Base-by-base conservation (phyloP, 2,888 invertebrate species). In the Amblyteles armatorius region DNA sequence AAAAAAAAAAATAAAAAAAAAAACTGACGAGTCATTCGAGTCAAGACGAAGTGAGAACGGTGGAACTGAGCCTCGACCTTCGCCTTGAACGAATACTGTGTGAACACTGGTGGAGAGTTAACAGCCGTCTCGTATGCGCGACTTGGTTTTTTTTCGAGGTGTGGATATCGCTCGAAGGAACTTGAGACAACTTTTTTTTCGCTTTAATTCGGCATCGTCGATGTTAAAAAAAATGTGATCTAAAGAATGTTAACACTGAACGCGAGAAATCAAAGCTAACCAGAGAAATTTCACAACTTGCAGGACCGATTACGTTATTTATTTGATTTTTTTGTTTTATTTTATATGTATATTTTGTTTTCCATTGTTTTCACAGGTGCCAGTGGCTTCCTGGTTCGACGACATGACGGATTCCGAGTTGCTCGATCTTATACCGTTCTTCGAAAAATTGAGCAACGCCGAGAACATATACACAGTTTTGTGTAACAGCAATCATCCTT, bases 301-400 rank as follows among this genome's bases (percentile, higher is more conserved):
- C 63, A 33, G 16, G 11, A 57, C 26, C 22, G 4, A 57, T 57
- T 11, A 11, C 11, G 11, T 3, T 26, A 26, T 57, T 33, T 13
- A 4, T 77, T 77, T 52, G 19, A 36, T 16, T 9, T 36, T n/a
- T 22, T 68, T 55, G 0, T 19, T 33, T 6, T 19, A 50, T 26
- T 52, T 36, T 22, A 29, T 36, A 1, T 33, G 16, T 36, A 16
- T 65, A 72, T 63, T 60, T 52, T 40, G 26, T 29, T 36, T 26
- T 63, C 69, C 63, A 6, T 79, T 55, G 60, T 63, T 79, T 72
- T 94, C 94, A 1, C 94, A 98, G 97, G 99, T 99, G 94, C 99
- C 99, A 93, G 99, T 99, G 89, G 98, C 98, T 94, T 99, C 99
- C 89, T 99, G 99, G 99, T 99, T 99, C 95, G 99, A 99, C 95